Percentiles rank a stretch among this genome's conserved stretches.
Evolutionary conservation across 2,113 vertebrate genomes (phyloP).

Genomic region (Atlantisia rogersi): DNA sequence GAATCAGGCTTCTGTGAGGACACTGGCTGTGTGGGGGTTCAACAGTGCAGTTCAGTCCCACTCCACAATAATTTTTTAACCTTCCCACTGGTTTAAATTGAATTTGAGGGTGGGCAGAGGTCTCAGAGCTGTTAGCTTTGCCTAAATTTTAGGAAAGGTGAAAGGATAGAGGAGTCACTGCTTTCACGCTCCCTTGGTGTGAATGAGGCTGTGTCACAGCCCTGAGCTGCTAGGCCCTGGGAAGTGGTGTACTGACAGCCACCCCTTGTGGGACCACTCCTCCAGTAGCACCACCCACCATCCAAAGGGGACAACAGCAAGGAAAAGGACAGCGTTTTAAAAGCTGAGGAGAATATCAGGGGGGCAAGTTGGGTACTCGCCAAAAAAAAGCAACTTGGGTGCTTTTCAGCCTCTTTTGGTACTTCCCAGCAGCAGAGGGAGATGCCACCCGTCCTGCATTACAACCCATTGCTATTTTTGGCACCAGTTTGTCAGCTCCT

Average conservation of each 20-base stretch:
- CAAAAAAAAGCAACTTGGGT: background rate
- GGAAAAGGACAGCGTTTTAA: background rate
- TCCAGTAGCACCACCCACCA: too few species aligned
- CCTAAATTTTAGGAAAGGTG: background rate
- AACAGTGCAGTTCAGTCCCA: background rate
- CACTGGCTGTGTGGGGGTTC: background rate
- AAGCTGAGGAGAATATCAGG: fast-evolving
- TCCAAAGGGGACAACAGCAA: background rate
- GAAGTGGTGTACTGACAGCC: background rate
- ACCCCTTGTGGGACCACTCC: fast-evolving
- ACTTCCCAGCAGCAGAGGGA: background rate
- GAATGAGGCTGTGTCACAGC: background rate
- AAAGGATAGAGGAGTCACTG: background rate
- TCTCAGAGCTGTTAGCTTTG: background rate
- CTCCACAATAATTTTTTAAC: background rate
- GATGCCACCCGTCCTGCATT: background rate
- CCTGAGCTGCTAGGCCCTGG: fast-evolving
- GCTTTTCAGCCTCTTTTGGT: background rate
- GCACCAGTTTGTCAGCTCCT: background rate
- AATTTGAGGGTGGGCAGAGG: background rate
- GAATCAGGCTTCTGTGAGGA: background rate
- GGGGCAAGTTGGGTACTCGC: too few species aligned
- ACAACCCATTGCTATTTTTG: background rate
- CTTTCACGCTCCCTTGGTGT: background rate
- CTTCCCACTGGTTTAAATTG: background rate